Conservation (phyloP, 2,797 vertebrate species). For the Onychomys torridus region DNA sequence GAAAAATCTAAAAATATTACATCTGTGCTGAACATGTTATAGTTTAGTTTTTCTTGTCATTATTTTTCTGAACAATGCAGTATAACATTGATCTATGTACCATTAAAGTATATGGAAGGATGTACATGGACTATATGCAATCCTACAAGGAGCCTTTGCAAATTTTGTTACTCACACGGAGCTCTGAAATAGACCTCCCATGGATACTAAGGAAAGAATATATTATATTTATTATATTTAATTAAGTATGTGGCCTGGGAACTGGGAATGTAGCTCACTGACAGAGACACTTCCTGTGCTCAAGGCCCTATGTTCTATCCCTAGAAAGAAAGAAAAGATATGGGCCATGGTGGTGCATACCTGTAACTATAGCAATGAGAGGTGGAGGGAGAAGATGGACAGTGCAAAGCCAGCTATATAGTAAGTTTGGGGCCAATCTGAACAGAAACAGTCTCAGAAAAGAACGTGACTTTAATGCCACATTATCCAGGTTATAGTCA, state of each 20-base stretch:
- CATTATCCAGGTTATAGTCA: constrained; percentile 33
- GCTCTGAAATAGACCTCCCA: neutral
- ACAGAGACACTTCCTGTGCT: neutral
- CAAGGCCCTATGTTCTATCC: neutral
- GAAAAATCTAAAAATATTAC: neutral
- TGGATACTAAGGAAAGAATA: neutral
- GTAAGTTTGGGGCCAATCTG: neutral
- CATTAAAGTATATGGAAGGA: neutral
- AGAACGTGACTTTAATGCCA: neutral
- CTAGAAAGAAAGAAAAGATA: neutral
- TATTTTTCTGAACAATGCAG: neutral
- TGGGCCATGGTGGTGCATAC: neutral
- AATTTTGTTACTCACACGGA: neutral
- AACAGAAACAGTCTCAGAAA: neutral
- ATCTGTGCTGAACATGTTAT: neutral
- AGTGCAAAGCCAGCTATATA: neutral
- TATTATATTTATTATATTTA: neutral
- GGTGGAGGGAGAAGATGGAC: neutral
- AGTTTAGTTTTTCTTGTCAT: neutral
- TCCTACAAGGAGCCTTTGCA: neutral
- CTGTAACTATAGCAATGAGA: no score
- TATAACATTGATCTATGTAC: neutral
- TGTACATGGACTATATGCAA: neutral
- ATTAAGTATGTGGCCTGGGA: constrained; percentile 3
- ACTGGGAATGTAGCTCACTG: neutral